Conservation (phyloP, 2,888 invertebrate species). For the Xiphydria camelus region DNA sequence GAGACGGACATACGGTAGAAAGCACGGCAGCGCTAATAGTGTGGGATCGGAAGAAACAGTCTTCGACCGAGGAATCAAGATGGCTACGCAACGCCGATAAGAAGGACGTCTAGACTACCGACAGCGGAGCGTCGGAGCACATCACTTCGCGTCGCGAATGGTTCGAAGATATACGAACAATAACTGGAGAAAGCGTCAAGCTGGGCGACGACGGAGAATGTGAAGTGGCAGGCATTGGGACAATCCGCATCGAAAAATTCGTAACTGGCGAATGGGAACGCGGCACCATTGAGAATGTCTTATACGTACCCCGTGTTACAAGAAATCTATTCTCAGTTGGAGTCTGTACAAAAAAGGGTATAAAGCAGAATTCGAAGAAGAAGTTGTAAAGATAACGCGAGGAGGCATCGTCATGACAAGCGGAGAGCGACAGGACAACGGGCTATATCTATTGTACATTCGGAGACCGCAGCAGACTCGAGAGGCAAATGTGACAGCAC, state of each 20-base stretch:
- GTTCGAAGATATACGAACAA: conserved; percentile 6
- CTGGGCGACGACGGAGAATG: conserved; percentile 8
- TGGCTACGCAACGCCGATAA: neutral
- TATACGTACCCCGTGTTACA: conserved; percentile 40
- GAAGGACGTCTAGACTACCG: conserved; percentile 3
- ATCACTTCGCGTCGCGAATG: conserved; percentile 8
- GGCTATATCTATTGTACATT: conserved; percentile 27
- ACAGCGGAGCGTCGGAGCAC: conserved; percentile 10
- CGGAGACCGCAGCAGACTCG: conserved; percentile 3
- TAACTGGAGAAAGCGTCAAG: conserved; percentile 14
- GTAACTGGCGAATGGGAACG: conserved; percentile 30
- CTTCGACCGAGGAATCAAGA: neutral
- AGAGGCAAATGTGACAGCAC: conserved; percentile 17
- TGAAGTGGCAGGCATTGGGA: conserved; percentile 1
- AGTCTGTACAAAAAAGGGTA: conserved; percentile 30
- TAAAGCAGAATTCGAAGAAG: conserved; percentile 20
- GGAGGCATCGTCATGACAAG: conserved; percentile 11
- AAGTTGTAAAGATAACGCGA: neutral
- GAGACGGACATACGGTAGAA: no score
- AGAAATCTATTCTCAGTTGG: conserved; percentile 49
- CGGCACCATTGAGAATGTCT: conserved; percentile 25
- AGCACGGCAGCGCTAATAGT: neutral
- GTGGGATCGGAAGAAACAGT: neutral
- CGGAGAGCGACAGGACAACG: conserved; percentile 22
- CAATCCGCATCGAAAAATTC: conserved; percentile 13